Percentiles rank a stretch among this genome's conserved stretches.
Conservation (phyloP, 2,888 invertebrate genomes). For the Catocala fraxini region DNA sequence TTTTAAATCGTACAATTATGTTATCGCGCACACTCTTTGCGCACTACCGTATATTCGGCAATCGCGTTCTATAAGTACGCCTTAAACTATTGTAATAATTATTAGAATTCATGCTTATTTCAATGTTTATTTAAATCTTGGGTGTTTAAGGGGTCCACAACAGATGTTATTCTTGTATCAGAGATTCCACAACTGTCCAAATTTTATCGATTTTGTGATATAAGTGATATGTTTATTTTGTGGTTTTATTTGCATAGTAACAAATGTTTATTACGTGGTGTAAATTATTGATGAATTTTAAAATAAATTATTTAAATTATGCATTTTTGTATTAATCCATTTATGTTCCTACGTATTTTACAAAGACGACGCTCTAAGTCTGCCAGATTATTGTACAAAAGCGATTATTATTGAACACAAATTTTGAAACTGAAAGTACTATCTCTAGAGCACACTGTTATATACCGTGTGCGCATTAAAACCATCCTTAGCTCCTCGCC, state of each 20-base stretch:
- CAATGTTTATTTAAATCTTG: conserved; percentile 27
- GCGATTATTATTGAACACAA: no score
- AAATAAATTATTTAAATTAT: conserved; percentile 78
- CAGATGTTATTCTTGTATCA: conserved; percentile 25
- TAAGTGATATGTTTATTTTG: conserved; percentile 52
- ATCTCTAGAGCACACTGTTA: no score
- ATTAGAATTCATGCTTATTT: conserved; percentile 17
- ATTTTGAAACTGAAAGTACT: no score
- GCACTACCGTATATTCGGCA: neutral
- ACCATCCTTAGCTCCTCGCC: no score
- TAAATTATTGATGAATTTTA: conserved; percentile 77
- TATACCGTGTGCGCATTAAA: no score
- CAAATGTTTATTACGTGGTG: conserved; percentile 66
- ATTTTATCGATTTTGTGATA: conserved; percentile 63
- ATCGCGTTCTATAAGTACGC: neutral
- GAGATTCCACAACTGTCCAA: conserved; percentile 43
- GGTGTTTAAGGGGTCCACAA: conserved; percentile 44
- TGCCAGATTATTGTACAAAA: no score
- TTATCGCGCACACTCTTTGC: no score
- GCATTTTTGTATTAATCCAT: conserved; percentile 35
- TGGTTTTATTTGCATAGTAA: conserved; percentile 56
- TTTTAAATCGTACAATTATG: no score
- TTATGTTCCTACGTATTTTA: no score
- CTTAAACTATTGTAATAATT: conserved; percentile 1
- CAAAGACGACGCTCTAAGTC: no score